Evolutionary conservation across 2,888 invertebrate genomes (phyloP).

Genomic region (Polia nebulosa): DNA sequence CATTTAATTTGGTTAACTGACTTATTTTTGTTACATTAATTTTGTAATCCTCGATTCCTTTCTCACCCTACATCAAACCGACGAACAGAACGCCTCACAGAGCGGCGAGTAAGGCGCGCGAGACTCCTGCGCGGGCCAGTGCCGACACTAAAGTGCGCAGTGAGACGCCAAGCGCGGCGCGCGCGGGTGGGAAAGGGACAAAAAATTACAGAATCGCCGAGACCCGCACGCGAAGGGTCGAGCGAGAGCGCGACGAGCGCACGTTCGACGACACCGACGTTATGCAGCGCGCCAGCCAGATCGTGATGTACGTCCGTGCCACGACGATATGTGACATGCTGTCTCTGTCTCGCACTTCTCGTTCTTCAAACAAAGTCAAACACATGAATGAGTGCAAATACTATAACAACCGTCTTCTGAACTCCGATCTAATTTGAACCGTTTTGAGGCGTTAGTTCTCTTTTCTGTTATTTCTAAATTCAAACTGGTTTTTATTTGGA

Average conservation of each 20-base stretch:
- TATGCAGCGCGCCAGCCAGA: conserved; percentile 96
- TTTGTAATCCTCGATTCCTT: conserved; percentile 75
- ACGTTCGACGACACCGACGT: conserved; percentile 94
- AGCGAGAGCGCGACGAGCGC: conserved; percentile 92
- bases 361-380: conserved; percentile 82
- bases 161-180: conserved; percentile 72
- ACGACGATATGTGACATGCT: conserved; percentile 64
- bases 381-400: conserved; percentile 54
- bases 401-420: not conserved
- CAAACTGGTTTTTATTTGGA: conserved; percentile 54
- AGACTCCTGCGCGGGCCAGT: conserved; percentile 70
- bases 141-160: conserved; percentile 73
- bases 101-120: conserved; percentile 77
- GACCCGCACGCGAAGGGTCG: conserved; percentile 87
- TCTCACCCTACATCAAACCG: conserved; percentile 65
- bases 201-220: conserved; percentile 87
- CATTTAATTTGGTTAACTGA: conserved; percentile 67
- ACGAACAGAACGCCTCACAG: conserved; percentile 79
- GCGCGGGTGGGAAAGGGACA: conserved; percentile 79
- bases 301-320: conserved; percentile 94
- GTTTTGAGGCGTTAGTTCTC: conserved; percentile 15
- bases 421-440: conserved; percentile 3
- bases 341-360: conserved; percentile 75
- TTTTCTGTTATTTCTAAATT: conserved; percentile 26
- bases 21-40: conserved; percentile 74